phyloP scores from a whole-genome alignment of 1,140 invertebrate species.

The Onthophagus taurus region DNA sequence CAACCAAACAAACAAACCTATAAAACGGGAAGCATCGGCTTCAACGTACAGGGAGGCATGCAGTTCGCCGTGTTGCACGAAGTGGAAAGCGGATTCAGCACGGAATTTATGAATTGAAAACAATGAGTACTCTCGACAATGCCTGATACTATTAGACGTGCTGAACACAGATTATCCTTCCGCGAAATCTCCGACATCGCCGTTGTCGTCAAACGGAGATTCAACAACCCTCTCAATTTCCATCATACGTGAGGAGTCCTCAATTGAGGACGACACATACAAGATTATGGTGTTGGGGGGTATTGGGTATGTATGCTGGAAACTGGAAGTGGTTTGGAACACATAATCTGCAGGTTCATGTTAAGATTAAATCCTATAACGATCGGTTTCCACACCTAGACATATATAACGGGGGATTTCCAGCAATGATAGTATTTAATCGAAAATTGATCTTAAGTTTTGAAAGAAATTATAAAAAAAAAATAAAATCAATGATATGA shows the following conservation, averaged over 20 bases:
- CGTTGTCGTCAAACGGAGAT: background rate
- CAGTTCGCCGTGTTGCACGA: constrained; percentile 2
- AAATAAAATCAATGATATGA: background rate
- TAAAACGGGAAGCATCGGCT: constrained; percentile 18
- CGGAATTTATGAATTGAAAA: constrained; percentile 29
- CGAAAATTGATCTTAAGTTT: background rate
- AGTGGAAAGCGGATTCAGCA: constrained; percentile 26
- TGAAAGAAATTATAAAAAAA: background rate
- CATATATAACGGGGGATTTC: background rate
- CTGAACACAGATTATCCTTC: constrained; percentile 17
- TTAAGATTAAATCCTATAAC: constrained; percentile 1
- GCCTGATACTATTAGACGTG: constrained; percentile 24
- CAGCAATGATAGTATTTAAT: constrained; percentile 1
- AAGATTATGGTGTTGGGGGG: constrained; percentile 1
- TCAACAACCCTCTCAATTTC: background rate
- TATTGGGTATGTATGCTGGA: too few relatives aligned
- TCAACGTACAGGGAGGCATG: background rate
- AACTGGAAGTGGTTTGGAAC: too few relatives aligned
- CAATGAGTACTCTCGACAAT: constrained; percentile 26
- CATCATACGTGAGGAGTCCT: background rate
- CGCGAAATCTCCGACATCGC: background rate
- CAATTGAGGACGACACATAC: background rate
- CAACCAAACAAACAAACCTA: constrained; percentile 22
- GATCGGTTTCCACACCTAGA: constrained; percentile 1
- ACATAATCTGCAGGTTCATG: too few relatives aligned